Base-by-base conservation (phyloP, 2,113 vertebrate genomes). In the Nipponia nippon region DNA sequence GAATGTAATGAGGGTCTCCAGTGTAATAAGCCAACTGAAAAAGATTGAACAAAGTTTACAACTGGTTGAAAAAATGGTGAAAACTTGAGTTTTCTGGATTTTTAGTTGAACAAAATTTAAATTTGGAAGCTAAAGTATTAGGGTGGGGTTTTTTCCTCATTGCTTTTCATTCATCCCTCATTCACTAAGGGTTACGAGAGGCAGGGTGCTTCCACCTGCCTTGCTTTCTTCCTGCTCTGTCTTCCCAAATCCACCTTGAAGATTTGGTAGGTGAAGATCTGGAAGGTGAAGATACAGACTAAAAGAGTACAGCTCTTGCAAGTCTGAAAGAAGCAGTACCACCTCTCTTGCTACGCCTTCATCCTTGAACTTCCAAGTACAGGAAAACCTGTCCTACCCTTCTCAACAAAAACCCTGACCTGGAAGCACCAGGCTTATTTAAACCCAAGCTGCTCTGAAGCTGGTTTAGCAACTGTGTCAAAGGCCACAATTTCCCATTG, bases 121-220 rank as follows among this genome's bases (percentile, higher is more conserved):
- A 78, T 73, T 19, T 49, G 27, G 38, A 81, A 92, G 34, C 30
- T 44, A 6, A 87, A 83, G 16, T 58, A 26, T 56, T 65, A 38
- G 29, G 5, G 4, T 70, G 7, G 8, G 4, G 1, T 1, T 1
- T 55, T 73, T 50, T 26, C 5, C 27, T 81, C n/a, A 42, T 77
- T 63, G n/a, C 4, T 84, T 65, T 78, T 56, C 19, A 53, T 53
- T 63, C 23, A 7, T 63, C 14, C 13, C 63, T 30, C 9, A 44
- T 52, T 67, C 49, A 26, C 34, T 63, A n/a, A 32, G 22, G 47
- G 5, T 53, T 67, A 42, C 1, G 20, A 77, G 16, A 32, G 15
- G 29, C 9, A 81, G 21, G 11, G 10, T 67, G 13, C 32, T 91
- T 80, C 47, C n/a, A 61, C 30, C 66, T 83, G 61, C 47, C 58